These are phyloP conservation scores for Diglossa cyanea DNA, from an alignment of 2,797 vertebrate genomes.

Conservation along the genomic window DNA sequence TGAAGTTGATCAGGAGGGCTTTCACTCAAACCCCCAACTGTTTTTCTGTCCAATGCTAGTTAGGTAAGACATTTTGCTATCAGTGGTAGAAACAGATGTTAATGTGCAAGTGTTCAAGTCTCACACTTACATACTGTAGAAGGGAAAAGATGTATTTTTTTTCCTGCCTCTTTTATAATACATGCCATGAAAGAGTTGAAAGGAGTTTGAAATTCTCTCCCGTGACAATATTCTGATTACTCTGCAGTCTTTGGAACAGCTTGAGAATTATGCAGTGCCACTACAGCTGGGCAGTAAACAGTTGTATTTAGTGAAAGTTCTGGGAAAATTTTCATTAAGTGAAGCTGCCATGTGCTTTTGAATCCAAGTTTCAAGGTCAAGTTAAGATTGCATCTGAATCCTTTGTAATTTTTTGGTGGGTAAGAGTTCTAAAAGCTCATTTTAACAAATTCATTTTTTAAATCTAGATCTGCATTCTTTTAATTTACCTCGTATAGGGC, in stretches of 20 bases:
- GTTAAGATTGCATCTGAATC: neutral
- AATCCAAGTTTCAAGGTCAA: neutral
- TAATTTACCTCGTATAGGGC: neutral
- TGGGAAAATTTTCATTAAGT: neutral
- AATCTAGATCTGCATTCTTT: neutral
- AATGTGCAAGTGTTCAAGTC: constrained; percentile 61
- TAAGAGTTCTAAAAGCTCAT: neutral
- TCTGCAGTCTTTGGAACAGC: neutral
- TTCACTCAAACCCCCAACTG: constrained; percentile 63
- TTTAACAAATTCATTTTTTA: neutral
- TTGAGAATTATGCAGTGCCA: neutral
- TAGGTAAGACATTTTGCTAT: constrained; percentile 61
- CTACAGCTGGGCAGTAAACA: neutral
- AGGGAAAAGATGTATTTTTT: neutral
- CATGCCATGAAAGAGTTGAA: neutral
- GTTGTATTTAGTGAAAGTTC: neutral
- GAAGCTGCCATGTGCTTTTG: neutral
- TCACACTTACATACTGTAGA: constrained; percentile 68
- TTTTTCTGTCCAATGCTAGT: constrained; percentile 39
- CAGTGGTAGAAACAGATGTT: constrained; percentile 65
- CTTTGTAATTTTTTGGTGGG: neutral
- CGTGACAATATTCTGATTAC: neutral
- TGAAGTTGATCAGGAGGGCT: constrained; percentile 60
- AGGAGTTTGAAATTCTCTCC: neutral
- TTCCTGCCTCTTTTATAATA: neutral